Evolutionary conservation across 2,113 vertebrate genomes (phyloP).

Genomic region (Vulpes ferrilata): DNA sequence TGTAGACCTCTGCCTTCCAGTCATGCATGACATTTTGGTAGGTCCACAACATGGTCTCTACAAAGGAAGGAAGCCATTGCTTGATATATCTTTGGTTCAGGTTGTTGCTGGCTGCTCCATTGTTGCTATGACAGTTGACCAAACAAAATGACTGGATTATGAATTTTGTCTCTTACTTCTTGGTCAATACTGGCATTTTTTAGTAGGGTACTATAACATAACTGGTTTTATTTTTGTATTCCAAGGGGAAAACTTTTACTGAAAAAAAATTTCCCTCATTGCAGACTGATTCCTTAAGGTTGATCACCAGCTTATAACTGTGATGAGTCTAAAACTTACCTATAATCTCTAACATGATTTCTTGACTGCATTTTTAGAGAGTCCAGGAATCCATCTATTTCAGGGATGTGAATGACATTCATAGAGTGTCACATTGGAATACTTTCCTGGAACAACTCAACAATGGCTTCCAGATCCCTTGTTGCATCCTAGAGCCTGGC

Average conservation of each 20-base stretch:
- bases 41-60: background rate
- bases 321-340: background rate
- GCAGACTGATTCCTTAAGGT: background rate
- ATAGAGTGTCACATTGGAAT: background rate
- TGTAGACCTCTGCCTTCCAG: background rate
- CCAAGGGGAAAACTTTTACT: background rate
- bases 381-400: background rate
- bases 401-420: background rate
- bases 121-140: background rate
- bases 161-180: background rate
- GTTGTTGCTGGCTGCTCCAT: background rate
- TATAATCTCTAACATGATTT: background rate
- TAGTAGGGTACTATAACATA: background rate
- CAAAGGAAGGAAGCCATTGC: background rate
- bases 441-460: background rate
- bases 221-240: background rate
- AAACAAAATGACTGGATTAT: background rate
- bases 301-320: background rate
- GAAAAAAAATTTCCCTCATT: background rate
- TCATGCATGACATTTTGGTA: background rate
- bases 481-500: background rate
- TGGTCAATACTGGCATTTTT: background rate
- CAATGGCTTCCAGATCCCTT: background rate
- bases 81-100: background rate
- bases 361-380: background rate